Percentiles rank a stretch among this genome's conserved stretches.
Conservation (phyloP, 2,888 invertebrate genomes). For the Plebejus argus region DNA sequence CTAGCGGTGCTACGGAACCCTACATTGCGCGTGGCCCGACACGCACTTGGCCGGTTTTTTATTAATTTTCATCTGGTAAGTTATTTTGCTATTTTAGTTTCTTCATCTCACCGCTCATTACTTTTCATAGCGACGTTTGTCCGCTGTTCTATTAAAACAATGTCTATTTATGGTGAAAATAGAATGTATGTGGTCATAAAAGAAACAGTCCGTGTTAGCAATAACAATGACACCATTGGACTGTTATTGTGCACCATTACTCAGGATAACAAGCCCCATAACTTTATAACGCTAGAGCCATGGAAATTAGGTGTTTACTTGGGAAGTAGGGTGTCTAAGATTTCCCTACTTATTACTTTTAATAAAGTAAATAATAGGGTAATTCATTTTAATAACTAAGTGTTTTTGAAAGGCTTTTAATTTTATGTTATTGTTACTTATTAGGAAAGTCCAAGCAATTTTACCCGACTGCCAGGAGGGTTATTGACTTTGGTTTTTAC, state of each 20-base stretch:
- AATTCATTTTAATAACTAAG: not conserved
- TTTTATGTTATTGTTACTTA: not conserved
- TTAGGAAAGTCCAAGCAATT: too few relatives aligned
- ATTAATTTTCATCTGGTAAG: not conserved
- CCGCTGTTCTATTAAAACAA: slow-evolving; percentile 9
- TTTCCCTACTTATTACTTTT: too few relatives aligned
- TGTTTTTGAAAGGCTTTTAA: not conserved
- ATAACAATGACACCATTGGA: slow-evolving; percentile 17
- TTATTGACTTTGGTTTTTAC: not conserved
- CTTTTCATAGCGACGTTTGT: not conserved
- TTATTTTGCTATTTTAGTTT: not conserved
- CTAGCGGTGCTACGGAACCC: too few relatives aligned
- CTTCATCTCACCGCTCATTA: slow-evolving; percentile 4
- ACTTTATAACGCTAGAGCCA: slow-evolving; percentile 2
- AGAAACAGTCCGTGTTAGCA: slow-evolving; percentile 17
- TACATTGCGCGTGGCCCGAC: too few relatives aligned
- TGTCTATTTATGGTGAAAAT: slow-evolving; percentile 21
- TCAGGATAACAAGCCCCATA: slow-evolving; percentile 25
- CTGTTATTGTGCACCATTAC: slow-evolving; percentile 15
- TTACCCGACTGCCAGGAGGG: too few relatives aligned
- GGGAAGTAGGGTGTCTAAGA: slow-evolving; percentile 10
- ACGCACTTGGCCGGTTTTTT: too few relatives aligned
- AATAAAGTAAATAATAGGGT: too few relatives aligned
- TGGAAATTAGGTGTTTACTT: slow-evolving; percentile 33
- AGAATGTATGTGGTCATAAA: slow-evolving; percentile 7